phyloP scores from a whole-genome alignment of 1,140 invertebrate species.

The Solen grandis region DNA sequence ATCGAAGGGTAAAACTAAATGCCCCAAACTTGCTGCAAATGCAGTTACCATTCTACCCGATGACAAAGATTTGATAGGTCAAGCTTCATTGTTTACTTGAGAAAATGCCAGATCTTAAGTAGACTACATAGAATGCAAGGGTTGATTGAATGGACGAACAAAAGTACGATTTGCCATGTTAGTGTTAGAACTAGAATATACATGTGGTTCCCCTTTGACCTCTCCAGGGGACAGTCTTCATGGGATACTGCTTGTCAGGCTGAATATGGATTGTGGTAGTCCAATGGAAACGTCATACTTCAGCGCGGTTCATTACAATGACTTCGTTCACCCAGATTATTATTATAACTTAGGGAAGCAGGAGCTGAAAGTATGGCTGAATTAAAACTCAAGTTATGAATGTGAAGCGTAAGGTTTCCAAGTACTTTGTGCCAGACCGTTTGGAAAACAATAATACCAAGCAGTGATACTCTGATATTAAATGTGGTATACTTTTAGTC shows the following conservation, averaged over 20 bases:
- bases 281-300: constrained; percentile 23
- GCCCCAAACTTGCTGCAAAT: background rate
- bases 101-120: constrained; percentile 1
- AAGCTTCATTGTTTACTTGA: constrained; percentile 14
- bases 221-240: constrained; percentile 10
- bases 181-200: constrained; percentile 4
- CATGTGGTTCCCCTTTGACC: constrained; percentile 29
- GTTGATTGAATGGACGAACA: constrained; percentile 11
- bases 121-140: constrained; percentile 14
- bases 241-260: constrained; percentile 15
- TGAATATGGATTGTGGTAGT: constrained; percentile 18
- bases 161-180: constrained; percentile 13
- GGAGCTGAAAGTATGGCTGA: background rate
- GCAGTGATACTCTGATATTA: background rate
- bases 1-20: background rate
- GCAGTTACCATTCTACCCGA: constrained; percentile 1
- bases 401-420: background rate
- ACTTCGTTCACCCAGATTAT: background rate
- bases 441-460: background rate
- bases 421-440: background rate
- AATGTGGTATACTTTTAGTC: background rate
- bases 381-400: background rate
- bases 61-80: constrained; percentile 1
- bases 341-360: constrained; percentile 13
- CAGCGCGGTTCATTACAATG: constrained; percentile 1